phyloP scores from a whole-genome alignment of 2,888 invertebrate genomes.

The Atrina japonica region DNA sequence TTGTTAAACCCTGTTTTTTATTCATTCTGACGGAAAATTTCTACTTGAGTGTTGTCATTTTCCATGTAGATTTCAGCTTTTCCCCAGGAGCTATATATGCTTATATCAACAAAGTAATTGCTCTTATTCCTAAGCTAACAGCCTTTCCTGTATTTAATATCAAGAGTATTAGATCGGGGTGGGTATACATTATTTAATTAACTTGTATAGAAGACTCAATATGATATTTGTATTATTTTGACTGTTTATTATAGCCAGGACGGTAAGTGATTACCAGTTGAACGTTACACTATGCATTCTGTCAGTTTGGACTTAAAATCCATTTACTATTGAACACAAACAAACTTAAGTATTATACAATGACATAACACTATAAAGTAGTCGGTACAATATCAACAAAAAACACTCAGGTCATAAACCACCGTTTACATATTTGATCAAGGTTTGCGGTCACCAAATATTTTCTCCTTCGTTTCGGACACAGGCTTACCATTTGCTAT shows the following conservation, averaged over 20 bases:
- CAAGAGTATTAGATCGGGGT: too few species aligned
- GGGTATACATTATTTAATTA: slow-evolving; percentile 7
- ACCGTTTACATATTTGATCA: neutral
- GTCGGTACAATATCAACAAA: slow-evolving; percentile 6
- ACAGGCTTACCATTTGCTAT: too few species aligned
- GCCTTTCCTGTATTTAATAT: too few species aligned
- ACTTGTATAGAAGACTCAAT: slow-evolving; percentile 10
- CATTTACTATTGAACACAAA: slow-evolving; percentile 18
- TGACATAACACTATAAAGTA: slow-evolving; percentile 15
- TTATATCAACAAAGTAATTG: too few species aligned
- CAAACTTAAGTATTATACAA: slow-evolving; percentile 4
- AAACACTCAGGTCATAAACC: slow-evolving; percentile 6
- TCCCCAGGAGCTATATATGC: too few species aligned
- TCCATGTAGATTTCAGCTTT: too few species aligned
- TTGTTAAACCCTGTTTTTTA: too few species aligned
- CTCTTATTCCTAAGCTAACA: too few species aligned
- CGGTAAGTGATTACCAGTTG: neutral
- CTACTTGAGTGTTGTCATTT: too few species aligned
- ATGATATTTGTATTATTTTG: slow-evolving; percentile 16
- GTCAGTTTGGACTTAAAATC: slow-evolving; percentile 17
- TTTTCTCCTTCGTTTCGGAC: too few species aligned
- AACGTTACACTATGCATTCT: neutral
- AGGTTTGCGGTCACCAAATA: too few species aligned
- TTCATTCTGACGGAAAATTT: too few species aligned
- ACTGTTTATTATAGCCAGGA: neutral